phyloP scores from a whole-genome alignment of 2,797 vertebrate genomes.

The Gastrophryne carolinensis region DNA sequence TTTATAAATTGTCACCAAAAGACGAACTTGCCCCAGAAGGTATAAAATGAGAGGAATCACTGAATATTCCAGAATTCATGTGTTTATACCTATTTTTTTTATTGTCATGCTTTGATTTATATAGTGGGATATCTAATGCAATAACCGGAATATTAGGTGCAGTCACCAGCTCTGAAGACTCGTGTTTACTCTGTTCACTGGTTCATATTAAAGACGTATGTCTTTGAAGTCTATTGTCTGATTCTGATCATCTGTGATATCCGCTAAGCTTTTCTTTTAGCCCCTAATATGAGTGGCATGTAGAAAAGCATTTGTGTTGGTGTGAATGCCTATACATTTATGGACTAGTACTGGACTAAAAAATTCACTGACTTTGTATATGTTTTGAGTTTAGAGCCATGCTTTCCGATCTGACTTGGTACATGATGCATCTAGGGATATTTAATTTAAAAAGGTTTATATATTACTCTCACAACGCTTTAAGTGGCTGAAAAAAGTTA shows the following conservation, averaged over 20 bases:
- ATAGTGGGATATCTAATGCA: background rate
- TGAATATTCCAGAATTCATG: background rate
- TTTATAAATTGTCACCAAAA: background rate
- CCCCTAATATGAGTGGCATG: background rate
- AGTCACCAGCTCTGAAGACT: background rate
- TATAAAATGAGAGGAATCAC: background rate
- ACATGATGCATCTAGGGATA: too few species aligned
- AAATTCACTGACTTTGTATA: too few species aligned
- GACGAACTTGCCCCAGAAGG: background rate
- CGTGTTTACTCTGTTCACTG: background rate
- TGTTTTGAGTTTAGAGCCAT: too few species aligned
- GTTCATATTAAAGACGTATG: constrained; percentile 1
- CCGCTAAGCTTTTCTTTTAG: background rate
- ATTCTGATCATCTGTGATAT: background rate
- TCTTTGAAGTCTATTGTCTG: background rate
- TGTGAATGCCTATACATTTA: too few species aligned
- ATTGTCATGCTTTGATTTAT: background rate
- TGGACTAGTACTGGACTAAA: too few species aligned
- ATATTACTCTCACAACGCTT: too few species aligned
- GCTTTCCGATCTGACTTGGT: too few species aligned
- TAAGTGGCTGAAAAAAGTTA: too few species aligned
- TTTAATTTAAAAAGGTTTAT: too few species aligned
- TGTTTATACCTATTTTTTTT: background rate
- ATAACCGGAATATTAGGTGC: background rate
- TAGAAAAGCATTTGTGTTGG: too few species aligned